Evolutionary conservation across 2,888 invertebrate species (phyloP).

Genomic region (Piscicola geometra): DNA sequence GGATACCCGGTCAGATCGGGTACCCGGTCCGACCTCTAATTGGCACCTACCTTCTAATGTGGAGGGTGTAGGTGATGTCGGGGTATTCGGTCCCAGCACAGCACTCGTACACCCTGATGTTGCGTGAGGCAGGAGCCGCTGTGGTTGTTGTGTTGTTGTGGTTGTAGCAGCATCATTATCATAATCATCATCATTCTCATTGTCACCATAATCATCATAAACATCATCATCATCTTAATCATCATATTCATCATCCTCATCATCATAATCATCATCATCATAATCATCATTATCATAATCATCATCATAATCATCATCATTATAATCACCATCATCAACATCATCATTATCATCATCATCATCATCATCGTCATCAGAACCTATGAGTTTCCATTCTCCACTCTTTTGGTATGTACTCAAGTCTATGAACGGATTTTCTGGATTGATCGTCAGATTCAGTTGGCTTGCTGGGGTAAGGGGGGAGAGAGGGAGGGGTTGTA

Average conservation of each 20-base stretch:
- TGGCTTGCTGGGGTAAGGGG: conserved; percentile 35
- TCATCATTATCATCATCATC: conserved; percentile 3
- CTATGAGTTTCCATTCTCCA: conserved; percentile 45
- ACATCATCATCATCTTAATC: conserved; percentile 1
- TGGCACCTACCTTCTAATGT: conserved; percentile 40
- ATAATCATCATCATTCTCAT: neutral
- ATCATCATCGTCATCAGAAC: conserved; percentile 26
- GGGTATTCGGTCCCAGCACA: conserved; percentile 44
- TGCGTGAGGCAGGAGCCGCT: conserved; percentile 39
- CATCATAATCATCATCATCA: conserved; percentile 13
- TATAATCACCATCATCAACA: conserved; percentile 8
- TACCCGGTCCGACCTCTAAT: neutral
- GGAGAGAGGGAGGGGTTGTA: no score
- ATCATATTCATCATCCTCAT: neutral
- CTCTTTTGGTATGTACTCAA: conserved; percentile 42
- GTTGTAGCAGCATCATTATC: neutral
- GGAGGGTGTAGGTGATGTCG: conserved; percentile 46
- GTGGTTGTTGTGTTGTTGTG: no score
- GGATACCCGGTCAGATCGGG: no score
- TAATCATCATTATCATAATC: conserved; percentile 13
- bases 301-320: neutral
- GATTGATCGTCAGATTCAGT: conserved; percentile 42
- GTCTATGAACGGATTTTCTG: conserved; percentile 39
- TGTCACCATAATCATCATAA: conserved; percentile 19
- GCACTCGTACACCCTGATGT: conserved; percentile 42